Evolutionary conservation across 2,888 invertebrate species (phyloP).

Genomic region (Drosophila infuscata): DNA sequence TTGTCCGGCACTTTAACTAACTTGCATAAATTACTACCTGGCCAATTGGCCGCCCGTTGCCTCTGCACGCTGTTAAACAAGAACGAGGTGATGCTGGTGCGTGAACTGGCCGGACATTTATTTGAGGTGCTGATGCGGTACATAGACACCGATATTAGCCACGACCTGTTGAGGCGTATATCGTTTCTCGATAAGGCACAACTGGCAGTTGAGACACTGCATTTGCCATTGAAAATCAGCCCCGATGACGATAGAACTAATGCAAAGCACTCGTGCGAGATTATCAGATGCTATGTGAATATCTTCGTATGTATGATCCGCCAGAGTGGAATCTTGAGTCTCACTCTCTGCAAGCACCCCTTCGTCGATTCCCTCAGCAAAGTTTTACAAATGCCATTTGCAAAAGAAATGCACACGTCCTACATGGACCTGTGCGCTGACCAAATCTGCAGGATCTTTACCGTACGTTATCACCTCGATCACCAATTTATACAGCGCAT

Average conservation of each 20-base stretch:
- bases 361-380: conserved; percentile 73
- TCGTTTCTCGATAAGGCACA: conserved; percentile 52
- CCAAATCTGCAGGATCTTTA: conserved; percentile 81
- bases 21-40: conserved; percentile 76
- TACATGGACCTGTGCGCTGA: conserved; percentile 69
- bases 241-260: not conserved
- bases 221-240: not conserved
- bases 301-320: conserved; percentile 63
- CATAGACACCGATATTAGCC: conserved; percentile 24
- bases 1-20: conserved; percentile 54
- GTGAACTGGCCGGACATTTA: conserved; percentile 79
- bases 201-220: conserved; percentile 8
- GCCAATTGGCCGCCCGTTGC: conserved; percentile 82
- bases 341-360: conserved; percentile 62
- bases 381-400: conserved; percentile 62
- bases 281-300: conserved; percentile 71
- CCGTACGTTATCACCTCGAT: conserved; percentile 66
- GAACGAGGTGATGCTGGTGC: conserved; percentile 78
- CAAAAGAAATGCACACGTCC: not conserved
- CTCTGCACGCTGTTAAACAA: conserved; percentile 81
- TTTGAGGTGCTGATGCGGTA: conserved; percentile 72
- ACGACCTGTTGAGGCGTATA: conserved; percentile 54
- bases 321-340: conserved; percentile 58
- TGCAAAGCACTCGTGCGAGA: conserved; percentile 58
- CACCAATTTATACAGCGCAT: conserved; percentile 70